Evolutionary conservation across 2,113 vertebrate genomes (phyloP).

Genomic region (Psilopogon haemacephalus): DNA sequence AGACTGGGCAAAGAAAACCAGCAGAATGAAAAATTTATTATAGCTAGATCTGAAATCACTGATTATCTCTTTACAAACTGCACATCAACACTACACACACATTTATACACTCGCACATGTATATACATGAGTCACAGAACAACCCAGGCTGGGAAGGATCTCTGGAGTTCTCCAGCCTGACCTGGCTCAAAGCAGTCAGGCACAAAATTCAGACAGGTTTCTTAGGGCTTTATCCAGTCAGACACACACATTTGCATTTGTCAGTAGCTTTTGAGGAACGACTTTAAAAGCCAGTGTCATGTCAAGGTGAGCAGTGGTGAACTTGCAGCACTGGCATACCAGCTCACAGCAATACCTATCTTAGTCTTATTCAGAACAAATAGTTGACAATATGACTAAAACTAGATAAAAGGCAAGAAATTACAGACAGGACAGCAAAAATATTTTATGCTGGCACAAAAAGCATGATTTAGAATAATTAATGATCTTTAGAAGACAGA

Average conservation of each 20-base stretch:
- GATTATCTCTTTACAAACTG: not conserved
- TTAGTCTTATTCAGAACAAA: not conserved
- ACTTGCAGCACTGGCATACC: accelerated
- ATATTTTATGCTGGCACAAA: not conserved
- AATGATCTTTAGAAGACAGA: not conserved
- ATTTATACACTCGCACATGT: not conserved
- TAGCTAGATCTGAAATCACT: not conserved
- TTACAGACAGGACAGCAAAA: not conserved
- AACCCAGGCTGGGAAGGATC: not conserved
- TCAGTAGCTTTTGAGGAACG: not conserved
- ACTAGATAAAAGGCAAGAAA: not conserved
- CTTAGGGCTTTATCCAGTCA: not conserved
- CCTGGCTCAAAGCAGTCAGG: not conserved
- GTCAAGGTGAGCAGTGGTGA: not conserved
- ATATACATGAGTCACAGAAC: not conserved
- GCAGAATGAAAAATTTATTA: slow-evolving; percentile 25
- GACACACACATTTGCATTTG: not conserved
- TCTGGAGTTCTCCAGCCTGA: not conserved
- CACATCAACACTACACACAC: not conserved
- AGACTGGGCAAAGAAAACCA: slow-evolving; percentile 77
- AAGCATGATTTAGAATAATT: not conserved
- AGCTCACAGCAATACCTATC: accelerated
- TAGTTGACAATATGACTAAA: not conserved
- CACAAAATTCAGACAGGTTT: not conserved
- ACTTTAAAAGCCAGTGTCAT: not conserved